Evolutionary conservation across 2,888 invertebrate genomes (phyloP).

Genomic region (Caenorhabditis japonica): DNA sequence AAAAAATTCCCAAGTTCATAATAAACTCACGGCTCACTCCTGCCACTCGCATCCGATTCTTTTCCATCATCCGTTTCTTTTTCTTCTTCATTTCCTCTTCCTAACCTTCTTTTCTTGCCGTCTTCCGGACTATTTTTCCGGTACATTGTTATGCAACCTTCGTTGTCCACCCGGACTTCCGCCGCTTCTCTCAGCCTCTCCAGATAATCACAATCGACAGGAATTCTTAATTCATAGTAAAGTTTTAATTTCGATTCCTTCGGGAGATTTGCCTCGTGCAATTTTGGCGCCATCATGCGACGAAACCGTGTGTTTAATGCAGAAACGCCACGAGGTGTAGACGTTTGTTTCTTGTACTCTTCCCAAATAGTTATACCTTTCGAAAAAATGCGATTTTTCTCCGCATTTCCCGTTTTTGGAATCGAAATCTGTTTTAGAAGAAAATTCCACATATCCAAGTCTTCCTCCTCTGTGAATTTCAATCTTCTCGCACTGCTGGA

Average conservation of each 20-base stretch:
- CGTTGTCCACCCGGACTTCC: not conserved
- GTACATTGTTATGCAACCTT: not conserved
- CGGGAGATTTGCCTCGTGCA: constrained; percentile 2
- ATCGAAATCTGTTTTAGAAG: not conserved
- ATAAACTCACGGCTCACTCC: not conserved
- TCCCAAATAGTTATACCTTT: not conserved
- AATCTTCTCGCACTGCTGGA: not conserved
- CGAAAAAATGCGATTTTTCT: not conserved
- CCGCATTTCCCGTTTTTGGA: not conserved
- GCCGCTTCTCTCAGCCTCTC: not conserved
- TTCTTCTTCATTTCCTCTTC: not conserved
- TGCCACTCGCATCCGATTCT: too few species aligned
- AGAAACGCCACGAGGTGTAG: not conserved
- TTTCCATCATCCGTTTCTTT: not conserved
- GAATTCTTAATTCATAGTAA: constrained; percentile 9
- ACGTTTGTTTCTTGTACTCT: not conserved
- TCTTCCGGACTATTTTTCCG: not conserved
- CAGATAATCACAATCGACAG: not conserved
- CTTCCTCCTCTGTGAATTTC: not conserved
- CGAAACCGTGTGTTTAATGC: not conserved
- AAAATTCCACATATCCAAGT: not conserved
- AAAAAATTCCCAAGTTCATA: too few species aligned
- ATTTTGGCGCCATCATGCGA: not conserved
- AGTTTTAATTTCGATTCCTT: constrained; percentile 4
- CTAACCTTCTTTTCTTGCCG: too few species aligned